A percentile compares a stretch with the other conserved stretches of the same genome.
These are phyloP conservation scores for Peromyscus aztecus DNA, from an alignment of 2,797 vertebrate species.

Conservation along the genomic window DNA sequence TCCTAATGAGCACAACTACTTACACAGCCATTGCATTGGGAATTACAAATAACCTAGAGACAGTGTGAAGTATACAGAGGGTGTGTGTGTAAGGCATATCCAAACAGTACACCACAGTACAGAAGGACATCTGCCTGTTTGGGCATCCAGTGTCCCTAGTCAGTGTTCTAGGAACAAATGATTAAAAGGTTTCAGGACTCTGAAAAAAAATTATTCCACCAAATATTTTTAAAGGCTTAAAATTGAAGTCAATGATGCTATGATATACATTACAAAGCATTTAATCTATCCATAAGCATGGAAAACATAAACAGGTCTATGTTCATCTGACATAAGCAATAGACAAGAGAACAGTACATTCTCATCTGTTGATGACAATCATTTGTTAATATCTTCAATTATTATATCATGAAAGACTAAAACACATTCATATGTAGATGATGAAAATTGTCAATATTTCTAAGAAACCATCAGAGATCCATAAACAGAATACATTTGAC, in stretches of 20 bases:
- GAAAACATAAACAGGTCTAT: not conserved
- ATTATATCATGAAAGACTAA: not conserved
- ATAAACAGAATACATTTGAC: not conserved
- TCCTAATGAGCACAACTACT: not conserved
- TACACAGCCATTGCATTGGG: too few species aligned
- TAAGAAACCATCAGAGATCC: not conserved
- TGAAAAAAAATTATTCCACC: not conserved
- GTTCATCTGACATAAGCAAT: slow-evolving; percentile 37
- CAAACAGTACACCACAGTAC: not conserved
- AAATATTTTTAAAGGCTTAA: not conserved
- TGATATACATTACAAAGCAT: not conserved
- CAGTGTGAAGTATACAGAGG: not conserved
- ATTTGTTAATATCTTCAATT: not conserved
- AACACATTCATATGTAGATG: not conserved
- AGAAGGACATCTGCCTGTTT: not conserved
- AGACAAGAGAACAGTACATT: not conserved
- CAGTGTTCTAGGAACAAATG: not conserved
- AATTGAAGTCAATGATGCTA: not conserved
- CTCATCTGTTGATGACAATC: not conserved
- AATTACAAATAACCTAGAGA: not conserved
- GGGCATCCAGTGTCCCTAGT: not conserved
- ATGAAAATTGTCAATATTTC: not conserved
- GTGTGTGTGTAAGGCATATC: rapidly evolving
- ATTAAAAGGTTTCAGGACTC: not conserved
- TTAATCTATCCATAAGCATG: not conserved